Evolutionary conservation across 92 coral and sea anemone species (phyloP).

Genomic region (Plumapathes pennacea): DNA sequence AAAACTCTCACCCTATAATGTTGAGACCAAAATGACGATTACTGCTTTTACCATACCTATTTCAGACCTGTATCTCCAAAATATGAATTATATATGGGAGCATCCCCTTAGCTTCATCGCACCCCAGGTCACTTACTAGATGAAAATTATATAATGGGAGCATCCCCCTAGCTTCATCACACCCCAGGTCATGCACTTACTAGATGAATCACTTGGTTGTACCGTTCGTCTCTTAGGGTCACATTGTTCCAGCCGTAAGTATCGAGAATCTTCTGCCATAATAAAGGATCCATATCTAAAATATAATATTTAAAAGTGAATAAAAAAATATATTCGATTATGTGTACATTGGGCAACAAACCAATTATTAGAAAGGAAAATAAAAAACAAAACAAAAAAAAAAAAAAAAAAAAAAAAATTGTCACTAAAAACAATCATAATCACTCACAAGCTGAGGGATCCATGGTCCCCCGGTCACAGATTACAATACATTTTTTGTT

Average conservation of each 20-base stretch:
- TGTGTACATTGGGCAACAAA: not conserved
- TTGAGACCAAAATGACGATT: too few relatives aligned
- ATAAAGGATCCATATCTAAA: conserved; percentile 52
- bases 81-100: too few relatives aligned
- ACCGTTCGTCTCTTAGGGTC: conserved; percentile 82
- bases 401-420: not conserved
- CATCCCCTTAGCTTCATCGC: too few relatives aligned
- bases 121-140: too few relatives aligned
- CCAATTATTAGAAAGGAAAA: not conserved
- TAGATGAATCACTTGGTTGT: conserved; percentile 87
- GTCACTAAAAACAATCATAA: too few relatives aligned
- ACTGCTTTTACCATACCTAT: too few relatives aligned
- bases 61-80: too few relatives aligned
- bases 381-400: not conserved
- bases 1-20: too few relatives aligned
- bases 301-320: not conserved
- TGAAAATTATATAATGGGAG: too few relatives aligned
- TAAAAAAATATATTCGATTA: too few relatives aligned
- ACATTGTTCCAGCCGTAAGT: conserved; percentile 65
- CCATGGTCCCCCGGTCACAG: conserved; percentile 98
- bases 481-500: conserved; percentile 70
- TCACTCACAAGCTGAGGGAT: conserved; percentile 93
- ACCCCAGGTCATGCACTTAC: too few relatives aligned
- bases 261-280: conserved; percentile 69
- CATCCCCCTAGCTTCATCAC: too few relatives aligned